phyloP scores from a whole-genome alignment of 2,797 vertebrate genomes.

The Dendrocincla tyrannina region DNA sequence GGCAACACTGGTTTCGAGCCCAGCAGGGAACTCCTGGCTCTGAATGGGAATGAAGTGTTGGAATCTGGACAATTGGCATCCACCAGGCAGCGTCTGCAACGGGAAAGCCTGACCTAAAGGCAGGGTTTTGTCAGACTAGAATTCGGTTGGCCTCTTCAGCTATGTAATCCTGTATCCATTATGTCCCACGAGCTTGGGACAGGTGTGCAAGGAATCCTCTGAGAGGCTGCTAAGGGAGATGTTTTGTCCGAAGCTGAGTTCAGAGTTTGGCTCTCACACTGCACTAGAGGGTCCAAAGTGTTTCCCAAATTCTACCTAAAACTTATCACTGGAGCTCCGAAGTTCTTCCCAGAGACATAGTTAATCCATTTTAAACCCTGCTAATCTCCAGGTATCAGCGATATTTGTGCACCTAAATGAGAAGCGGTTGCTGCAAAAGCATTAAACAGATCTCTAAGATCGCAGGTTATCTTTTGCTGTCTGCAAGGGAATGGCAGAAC shows the following conservation, averaged over 20 bases:
- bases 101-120: constrained; percentile 7
- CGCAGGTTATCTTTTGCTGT: not conserved
- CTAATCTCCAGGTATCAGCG: not conserved
- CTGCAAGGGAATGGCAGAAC: not conserved
- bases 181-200: not conserved
- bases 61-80: not conserved
- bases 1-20: not conserved
- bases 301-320: not conserved
- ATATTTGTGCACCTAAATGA: not conserved
- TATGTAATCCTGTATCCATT: not conserved
- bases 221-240: not conserved
- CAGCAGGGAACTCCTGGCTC: not conserved
- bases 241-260: not conserved
- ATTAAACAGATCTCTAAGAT: not conserved
- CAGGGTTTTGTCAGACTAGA: not conserved
- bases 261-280: not conserved
- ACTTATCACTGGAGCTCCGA: not conserved
- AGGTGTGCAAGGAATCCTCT: not conserved
- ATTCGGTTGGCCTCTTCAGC: not conserved
- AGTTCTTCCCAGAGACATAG: not conserved
- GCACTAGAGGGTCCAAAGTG: not conserved
- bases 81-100: not conserved
- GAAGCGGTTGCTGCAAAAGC: not conserved
- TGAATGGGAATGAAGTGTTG: not conserved
- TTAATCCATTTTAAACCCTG: not conserved